A percentile compares a stretch with the other conserved stretches of the same genome.
Conservation (phyloP, 2,113 vertebrate species). For the Erythrolamprus reginae region DNA sequence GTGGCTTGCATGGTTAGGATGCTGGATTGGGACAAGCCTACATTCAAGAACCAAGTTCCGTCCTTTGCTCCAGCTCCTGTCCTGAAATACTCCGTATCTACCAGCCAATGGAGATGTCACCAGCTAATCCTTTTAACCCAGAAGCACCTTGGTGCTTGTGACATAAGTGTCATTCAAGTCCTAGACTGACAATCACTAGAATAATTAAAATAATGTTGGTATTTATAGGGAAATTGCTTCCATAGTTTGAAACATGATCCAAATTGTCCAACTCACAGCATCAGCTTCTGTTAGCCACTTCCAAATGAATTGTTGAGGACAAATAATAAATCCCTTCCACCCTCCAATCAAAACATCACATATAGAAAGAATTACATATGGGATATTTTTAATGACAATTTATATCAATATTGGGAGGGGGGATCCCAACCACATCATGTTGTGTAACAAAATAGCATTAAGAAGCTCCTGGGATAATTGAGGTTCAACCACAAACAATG, state of each 20-base stretch:
- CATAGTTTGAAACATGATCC: background rate
- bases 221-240: background rate
- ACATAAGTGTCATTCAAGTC: background rate
- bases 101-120: background rate
- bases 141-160: background rate
- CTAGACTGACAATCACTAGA: background rate
- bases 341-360: background rate
- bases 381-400: background rate
- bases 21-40: background rate
- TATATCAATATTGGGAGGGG: background rate
- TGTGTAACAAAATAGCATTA: background rate
- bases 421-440: background rate
- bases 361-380: background rate
- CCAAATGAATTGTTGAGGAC: background rate
- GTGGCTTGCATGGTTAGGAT: background rate
- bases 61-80: background rate
- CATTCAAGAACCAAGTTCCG: background rate
- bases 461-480: background rate
- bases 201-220: background rate
- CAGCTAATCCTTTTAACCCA: background rate
- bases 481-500: background rate
- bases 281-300: background rate
- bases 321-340: background rate
- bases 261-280: background rate
- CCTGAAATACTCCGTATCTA: background rate